Conservation (phyloP, 2,888 invertebrate genomes). For the Stenodera caucasica region DNA sequence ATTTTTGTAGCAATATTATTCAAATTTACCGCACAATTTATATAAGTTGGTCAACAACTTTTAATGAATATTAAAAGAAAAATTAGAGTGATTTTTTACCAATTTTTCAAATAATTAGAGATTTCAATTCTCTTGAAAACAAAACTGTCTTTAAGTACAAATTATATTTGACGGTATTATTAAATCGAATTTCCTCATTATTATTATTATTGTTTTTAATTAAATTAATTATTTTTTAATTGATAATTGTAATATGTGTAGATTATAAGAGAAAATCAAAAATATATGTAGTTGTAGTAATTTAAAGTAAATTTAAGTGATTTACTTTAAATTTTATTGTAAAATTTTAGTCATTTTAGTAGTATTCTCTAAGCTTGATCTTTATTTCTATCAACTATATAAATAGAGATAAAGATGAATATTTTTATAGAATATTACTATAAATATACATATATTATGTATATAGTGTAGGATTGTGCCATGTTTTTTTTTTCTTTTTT, state of each 20-base stretch:
- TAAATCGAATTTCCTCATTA: background rate
- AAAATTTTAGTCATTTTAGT: no score
- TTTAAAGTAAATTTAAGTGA: background rate
- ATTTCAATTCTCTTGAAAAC: background rate
- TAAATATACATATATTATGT: background rate
- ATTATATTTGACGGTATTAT: slow-evolving; percentile 4
- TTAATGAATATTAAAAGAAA: slow-evolving; percentile 28
- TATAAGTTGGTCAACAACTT: slow-evolving; percentile 28
- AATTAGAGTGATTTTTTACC: slow-evolving; percentile 41
- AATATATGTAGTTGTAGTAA: slow-evolving; percentile 14
- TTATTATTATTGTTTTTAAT: background rate
- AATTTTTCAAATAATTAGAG: background rate
- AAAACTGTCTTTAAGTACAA: slow-evolving; percentile 3
- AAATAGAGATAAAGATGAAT: no score
- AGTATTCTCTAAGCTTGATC: no score
- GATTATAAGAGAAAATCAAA: slow-evolving; percentile 11
- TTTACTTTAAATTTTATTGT: no score
- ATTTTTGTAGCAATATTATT: no score
- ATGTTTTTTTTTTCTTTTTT: no score
- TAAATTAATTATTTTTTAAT: background rate
- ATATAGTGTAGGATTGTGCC: no score
- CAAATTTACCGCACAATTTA: background rate
- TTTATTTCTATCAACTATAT: no score
- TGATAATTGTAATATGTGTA: background rate
- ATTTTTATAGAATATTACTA: background rate